These are phyloP conservation scores for Protomyctophum bolini DNA, from an alignment of 2,113 vertebrate species.

Conservation along the genomic window DNA sequence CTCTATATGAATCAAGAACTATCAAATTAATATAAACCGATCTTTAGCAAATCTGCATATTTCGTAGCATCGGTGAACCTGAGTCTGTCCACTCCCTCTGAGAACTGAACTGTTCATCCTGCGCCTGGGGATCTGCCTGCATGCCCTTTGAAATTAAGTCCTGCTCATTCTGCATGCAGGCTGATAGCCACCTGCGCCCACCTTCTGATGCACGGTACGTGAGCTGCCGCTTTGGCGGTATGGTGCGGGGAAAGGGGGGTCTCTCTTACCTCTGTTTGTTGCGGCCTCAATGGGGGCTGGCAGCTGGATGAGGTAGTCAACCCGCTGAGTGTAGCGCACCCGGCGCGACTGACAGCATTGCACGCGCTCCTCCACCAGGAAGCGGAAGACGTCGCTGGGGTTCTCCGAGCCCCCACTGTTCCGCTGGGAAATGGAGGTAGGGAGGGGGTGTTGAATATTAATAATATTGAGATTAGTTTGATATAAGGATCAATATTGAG, in stretches of 20 bases:
- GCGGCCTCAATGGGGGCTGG: slow-evolving; percentile 91
- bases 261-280: slow-evolving; percentile 87
- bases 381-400: slow-evolving; percentile 93
- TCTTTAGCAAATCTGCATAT: no score
- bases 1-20: no score
- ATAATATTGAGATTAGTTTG: neutral
- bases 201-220: neutral
- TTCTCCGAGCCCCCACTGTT: slow-evolving; percentile 92
- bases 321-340: slow-evolving; percentile 91
- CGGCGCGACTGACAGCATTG: slow-evolving; percentile 95
- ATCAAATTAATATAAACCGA: no score
- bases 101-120: neutral
- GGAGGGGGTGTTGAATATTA: neutral
- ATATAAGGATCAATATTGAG: neutral
- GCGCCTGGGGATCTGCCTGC: slow-evolving; percentile 3
- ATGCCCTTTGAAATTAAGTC: slow-evolving; percentile 8
- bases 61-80: no score
- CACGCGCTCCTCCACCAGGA: slow-evolving; percentile 93
- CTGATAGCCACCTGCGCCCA: slow-evolving; percentile 21
- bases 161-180: neutral
- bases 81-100: no score
- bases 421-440: slow-evolving; percentile 78
- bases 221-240: no score
- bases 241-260: no score
- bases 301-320: slow-evolving; percentile 95